Evolutionary conservation across 1,140 invertebrate species (phyloP).

Genomic region (Drosophila bocqueti): DNA sequence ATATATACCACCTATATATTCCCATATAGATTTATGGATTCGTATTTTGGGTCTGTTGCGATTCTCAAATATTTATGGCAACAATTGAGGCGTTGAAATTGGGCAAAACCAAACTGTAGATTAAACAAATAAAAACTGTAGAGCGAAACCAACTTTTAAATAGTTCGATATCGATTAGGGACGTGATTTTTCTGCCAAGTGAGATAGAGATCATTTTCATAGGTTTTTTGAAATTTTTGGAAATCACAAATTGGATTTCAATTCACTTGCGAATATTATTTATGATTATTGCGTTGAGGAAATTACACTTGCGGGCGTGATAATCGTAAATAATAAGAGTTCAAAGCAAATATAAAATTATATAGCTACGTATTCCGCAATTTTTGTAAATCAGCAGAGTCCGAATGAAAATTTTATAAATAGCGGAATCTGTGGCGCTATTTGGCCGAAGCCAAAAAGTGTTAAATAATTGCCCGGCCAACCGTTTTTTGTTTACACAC

Average conservation of each 20-base stretch:
- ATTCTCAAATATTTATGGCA: constrained; percentile 31
- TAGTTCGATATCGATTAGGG: neutral
- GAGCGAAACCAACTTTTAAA: constrained; percentile 3
- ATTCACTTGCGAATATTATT: constrained; percentile 17
- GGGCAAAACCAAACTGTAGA: constrained; percentile 21
- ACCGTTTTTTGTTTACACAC: constrained; percentile 61
- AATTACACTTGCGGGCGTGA: constrained; percentile 1
- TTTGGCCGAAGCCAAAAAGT: constrained; percentile 55
- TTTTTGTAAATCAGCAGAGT: constrained; percentile 11
- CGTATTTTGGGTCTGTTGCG: constrained; percentile 4
- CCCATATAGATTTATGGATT: constrained; percentile 24
- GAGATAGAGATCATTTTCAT: neutral
- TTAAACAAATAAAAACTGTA: constrained; percentile 20
- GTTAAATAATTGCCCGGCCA: constrained; percentile 73
- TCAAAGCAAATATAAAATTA: constrained; percentile 28
- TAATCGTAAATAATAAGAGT: constrained; percentile 28
- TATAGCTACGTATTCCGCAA: constrained; percentile 5
- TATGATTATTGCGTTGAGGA: constrained; percentile 22
- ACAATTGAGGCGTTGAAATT: constrained; percentile 28
- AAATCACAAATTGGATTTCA: neutral
- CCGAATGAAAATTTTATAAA: constrained; percentile 22
- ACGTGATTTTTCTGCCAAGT: constrained; percentile 18
- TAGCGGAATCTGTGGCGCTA: constrained; percentile 25
- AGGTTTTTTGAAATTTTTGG: neutral
- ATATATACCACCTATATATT: neutral